A percentile compares a stretch with the other conserved stretches of the same genome.
Conservation (phyloP, 64 coral and sea anemone species). For the Porites australiensis region DNA sequence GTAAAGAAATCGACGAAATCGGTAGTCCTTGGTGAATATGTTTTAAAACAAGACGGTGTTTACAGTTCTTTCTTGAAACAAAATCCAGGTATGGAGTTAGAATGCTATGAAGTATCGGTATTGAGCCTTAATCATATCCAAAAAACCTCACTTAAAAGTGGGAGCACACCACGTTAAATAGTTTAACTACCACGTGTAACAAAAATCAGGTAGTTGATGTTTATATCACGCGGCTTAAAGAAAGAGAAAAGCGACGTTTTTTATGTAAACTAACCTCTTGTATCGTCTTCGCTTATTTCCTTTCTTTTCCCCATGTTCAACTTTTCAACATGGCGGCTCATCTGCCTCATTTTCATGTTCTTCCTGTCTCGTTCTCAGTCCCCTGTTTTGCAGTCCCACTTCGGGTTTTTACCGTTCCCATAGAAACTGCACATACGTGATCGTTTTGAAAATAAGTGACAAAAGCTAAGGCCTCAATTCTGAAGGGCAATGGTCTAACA, state of each 20-base stretch:
- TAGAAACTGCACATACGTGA: not conserved
- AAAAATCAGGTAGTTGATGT: no score
- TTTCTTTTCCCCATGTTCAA: conserved; percentile 25
- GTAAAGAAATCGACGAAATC: no score
- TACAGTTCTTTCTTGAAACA: no score
- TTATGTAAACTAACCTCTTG: not conserved
- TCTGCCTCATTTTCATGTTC: not conserved
- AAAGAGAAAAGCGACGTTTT: not conserved
- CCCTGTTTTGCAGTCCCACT: no score
- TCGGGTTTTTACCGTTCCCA: no score
- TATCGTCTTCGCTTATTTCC: conserved; percentile 23
- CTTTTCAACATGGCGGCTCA: conserved; percentile 61
- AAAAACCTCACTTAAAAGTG: no score
- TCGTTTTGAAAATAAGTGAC: not conserved
- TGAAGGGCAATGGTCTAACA: no score
- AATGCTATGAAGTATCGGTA: not conserved
- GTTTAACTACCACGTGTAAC: not conserved
- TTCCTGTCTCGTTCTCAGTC: not conserved
- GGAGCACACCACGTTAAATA: not conserved
- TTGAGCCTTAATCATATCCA: not conserved
- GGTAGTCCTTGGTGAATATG: no score
- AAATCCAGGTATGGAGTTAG: no score
- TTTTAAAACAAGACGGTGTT: no score
- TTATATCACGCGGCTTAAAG: not conserved
- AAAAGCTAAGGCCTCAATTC: no score